Evolutionary conservation across 2,888 invertebrate species (phyloP).

Genomic region (Schrankia costaestrigalis): DNA sequence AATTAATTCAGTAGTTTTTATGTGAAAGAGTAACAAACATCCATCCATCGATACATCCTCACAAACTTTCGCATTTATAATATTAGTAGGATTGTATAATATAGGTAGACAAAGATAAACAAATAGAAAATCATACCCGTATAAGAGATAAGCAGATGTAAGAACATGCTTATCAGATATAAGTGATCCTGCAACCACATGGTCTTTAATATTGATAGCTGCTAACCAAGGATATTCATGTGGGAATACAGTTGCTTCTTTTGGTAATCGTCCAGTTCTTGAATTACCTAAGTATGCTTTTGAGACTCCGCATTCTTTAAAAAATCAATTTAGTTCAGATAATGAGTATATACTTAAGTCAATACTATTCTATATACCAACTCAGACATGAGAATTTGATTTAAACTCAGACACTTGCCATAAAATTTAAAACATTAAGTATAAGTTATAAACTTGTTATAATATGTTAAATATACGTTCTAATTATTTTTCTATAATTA

Average conservation of each 20-base stretch:
- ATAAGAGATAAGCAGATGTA: constrained; percentile 74
- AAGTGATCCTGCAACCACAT: constrained; percentile 65
- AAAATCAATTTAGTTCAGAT: neutral
- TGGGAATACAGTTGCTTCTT: constrained; percentile 19
- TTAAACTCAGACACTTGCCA: too few relatives aligned
- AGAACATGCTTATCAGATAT: constrained; percentile 81
- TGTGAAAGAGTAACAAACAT: too few relatives aligned
- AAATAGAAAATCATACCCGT: constrained; percentile 52
- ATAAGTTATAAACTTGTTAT: too few relatives aligned
- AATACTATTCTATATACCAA: too few relatives aligned
- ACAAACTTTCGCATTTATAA: too few relatives aligned
- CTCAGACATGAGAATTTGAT: too few relatives aligned
- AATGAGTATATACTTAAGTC: neutral
- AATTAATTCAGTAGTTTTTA: too few relatives aligned
- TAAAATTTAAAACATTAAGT: too few relatives aligned
- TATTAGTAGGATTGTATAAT: too few relatives aligned
- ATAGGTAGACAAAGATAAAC: neutral
- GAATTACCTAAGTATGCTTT: neutral
- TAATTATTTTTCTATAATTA: too few relatives aligned
- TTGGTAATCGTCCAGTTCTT: constrained; percentile 1
- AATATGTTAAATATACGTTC: too few relatives aligned
- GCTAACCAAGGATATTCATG: constrained; percentile 82
- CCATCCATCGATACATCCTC: too few relatives aligned
- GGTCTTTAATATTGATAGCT: constrained; percentile 53
- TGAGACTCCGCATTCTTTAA: constrained; percentile 6